A percentile compares a stretch with the other conserved stretches of the same genome.
phyloP scores from a whole-genome alignment of 2,888 invertebrate genomes.

The Cataglyphis rosenhaueri region DNA sequence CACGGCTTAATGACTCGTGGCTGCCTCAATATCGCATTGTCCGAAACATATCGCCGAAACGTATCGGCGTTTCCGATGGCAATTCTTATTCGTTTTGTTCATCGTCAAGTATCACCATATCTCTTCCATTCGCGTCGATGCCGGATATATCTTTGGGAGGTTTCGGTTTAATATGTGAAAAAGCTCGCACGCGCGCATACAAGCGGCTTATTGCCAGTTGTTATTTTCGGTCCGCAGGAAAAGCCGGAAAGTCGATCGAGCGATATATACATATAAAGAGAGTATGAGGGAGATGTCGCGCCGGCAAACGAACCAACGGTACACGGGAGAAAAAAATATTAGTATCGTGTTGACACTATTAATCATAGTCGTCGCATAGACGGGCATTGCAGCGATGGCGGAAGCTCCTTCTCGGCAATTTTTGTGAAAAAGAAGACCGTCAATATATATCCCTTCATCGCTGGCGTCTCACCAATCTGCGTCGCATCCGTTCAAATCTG shows the following conservation, averaged over 20 bases:
- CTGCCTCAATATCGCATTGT: slow-evolving; percentile 79
- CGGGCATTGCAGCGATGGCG: slow-evolving; percentile 20
- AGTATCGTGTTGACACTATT: slow-evolving; percentile 53
- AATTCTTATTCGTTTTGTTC: slow-evolving; percentile 58
- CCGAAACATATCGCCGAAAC: slow-evolving; percentile 48
- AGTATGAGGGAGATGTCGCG: not conserved
- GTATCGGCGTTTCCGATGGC: slow-evolving; percentile 54
- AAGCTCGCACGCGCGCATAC: slow-evolving; percentile 75
- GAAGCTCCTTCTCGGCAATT: slow-evolving; percentile 62
- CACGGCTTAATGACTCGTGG: slow-evolving; percentile 77
- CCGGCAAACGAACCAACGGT: not conserved
- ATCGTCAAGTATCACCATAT: slow-evolving; percentile 4
- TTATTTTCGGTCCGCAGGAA: slow-evolving; percentile 34
- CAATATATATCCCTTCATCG: slow-evolving; percentile 3
- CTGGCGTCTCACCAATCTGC: slow-evolving; percentile 28
- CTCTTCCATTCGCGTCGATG: not conserved
- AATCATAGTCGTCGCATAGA: slow-evolving; percentile 18
- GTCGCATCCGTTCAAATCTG: slow-evolving; percentile 35
- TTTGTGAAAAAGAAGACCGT: slow-evolving; percentile 14
- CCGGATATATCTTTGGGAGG: slow-evolving; percentile 68
- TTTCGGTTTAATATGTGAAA: slow-evolving; percentile 81
- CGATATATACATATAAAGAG: not conserved
- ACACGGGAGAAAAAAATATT: not conserved
- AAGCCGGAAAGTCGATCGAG: slow-evolving; percentile 36
- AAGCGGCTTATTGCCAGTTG: slow-evolving; percentile 82